Conservation (phyloP, 2,113 vertebrate genomes). For the Oreochromis aureus region DNA sequence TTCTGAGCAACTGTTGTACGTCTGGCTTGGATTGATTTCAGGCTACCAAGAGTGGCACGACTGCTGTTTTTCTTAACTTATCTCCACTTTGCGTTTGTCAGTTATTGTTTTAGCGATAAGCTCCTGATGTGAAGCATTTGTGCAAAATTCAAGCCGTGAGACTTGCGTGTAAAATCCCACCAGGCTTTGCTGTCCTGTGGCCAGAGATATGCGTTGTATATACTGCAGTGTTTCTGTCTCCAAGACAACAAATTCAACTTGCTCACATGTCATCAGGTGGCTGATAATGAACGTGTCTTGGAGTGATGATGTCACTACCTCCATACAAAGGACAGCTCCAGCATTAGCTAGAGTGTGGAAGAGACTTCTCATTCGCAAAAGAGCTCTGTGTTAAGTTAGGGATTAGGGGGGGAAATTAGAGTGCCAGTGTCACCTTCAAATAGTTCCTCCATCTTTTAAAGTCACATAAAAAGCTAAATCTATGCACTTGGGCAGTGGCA, state of each 20-base stretch:
- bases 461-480: slow-evolving; percentile 60
- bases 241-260: slow-evolving; percentile 58
- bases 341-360: slow-evolving; percentile 38
- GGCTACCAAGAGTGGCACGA: not conserved
- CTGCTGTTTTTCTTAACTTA: not conserved
- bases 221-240: slow-evolving; percentile 47
- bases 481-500: slow-evolving; percentile 56
- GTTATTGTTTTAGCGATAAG: not conserved
- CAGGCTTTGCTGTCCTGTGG: not conserved
- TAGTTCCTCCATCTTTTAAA: slow-evolving; percentile 67
- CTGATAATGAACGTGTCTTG: slow-evolving; percentile 55
- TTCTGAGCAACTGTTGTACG: slow-evolving; percentile 34
- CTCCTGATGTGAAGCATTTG: not conserved
- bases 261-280: slow-evolving; percentile 57
- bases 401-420: slow-evolving; percentile 66
- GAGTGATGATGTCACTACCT: slow-evolving; percentile 60
- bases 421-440: slow-evolving; percentile 70
- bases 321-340: slow-evolving; percentile 31
- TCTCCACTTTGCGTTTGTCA: not conserved
- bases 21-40: slow-evolving; percentile 17
- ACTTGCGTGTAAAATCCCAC: not conserved
- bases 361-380: slow-evolving; percentile 45
- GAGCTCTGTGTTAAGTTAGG: slow-evolving; percentile 60
- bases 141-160: not conserved
- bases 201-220: slow-evolving; percentile 41